These are phyloP conservation scores for Mixornis gularis DNA, from an alignment of 2,113 vertebrate species.

Conservation along the genomic window DNA sequence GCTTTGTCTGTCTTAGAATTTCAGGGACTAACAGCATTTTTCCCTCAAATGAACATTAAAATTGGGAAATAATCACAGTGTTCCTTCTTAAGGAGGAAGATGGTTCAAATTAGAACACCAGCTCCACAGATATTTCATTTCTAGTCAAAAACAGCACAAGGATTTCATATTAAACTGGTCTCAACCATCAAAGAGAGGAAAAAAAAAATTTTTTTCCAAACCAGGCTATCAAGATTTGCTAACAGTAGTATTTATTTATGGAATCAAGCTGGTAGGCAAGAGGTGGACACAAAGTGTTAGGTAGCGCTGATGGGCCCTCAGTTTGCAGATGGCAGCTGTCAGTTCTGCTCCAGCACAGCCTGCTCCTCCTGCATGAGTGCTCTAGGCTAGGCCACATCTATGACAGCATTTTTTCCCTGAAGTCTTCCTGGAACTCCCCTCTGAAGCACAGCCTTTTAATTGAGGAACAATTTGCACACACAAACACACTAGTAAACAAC, in stretches of 20 bases:
- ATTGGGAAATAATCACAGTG: not conserved
- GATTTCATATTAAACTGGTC: not conserved
- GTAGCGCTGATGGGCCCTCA: not conserved
- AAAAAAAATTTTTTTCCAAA: not conserved
- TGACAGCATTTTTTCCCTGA: not conserved
- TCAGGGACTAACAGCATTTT: not conserved
- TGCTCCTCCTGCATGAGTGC: not conserved
- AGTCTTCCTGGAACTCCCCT: not conserved
- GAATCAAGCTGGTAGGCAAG: not conserved
- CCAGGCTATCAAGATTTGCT: not conserved
- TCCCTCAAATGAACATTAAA: not conserved
- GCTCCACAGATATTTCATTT: not conserved
- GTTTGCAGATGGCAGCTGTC: not conserved
- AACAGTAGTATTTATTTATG: not conserved
- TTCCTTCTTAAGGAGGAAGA: not conserved
- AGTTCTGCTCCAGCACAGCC: not conserved
- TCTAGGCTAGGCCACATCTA: not conserved
- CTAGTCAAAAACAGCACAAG: not conserved
- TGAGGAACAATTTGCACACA: not conserved
- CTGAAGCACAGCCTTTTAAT: not conserved
- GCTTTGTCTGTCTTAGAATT: not conserved
- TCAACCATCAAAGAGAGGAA: not conserved
- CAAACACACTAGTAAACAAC: not conserved
- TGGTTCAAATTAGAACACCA: not conserved
- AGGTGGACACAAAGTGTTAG: not conserved